Evolutionary conservation across 2,888 invertebrate genomes (phyloP), one percentile per base, ranked within the genome.

Genomic region (Acronicta leporina): DNA sequence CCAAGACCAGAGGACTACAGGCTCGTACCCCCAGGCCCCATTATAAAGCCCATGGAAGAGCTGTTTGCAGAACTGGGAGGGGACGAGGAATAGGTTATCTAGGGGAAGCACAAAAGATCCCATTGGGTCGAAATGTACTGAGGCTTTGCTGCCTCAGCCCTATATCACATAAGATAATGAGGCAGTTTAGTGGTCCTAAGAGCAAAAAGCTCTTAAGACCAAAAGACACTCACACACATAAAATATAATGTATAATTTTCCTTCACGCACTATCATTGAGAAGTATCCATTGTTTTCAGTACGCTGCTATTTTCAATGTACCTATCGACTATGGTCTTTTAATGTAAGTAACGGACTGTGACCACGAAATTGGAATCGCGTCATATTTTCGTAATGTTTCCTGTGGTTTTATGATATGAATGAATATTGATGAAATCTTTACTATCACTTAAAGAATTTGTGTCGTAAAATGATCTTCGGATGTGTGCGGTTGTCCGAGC

Each of bases 391-490:
- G 42, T 68, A 61, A 76, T 62, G 54, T 66, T 60, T 49, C 68
- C 74, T 62, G 71, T 66, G 56, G 72, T 74, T 76, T 77, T 66
- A 74, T 63, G 58, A 59, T 66, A 45, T 42, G 10, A 76, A 75
- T 75, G 64, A 70, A 73, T 68, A 64, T 66, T 73, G 63, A 75
- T 75, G 61, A 73, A 68, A 70, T 59, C 44, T 68, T 60, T 68
- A 64, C 67, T 61, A 59, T 67, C 55, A 67, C 63, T 73, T 70
- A 58, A 70, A 75, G 64, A 61, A 58, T 64, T 65, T 10, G 49
- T 61, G 56, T 73, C 60, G 67, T 76, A 61, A 63, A 68, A 57
- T 41, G 54, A 57, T 57, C 38, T 59, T 52, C 33, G 40, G 16
- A 25, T 55, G 40, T 56, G 45, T 72, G 62, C 42, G 57, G 48